phyloP scores from a whole-genome alignment of 2,797 vertebrate species.

The Trematomus bernacchii region DNA sequence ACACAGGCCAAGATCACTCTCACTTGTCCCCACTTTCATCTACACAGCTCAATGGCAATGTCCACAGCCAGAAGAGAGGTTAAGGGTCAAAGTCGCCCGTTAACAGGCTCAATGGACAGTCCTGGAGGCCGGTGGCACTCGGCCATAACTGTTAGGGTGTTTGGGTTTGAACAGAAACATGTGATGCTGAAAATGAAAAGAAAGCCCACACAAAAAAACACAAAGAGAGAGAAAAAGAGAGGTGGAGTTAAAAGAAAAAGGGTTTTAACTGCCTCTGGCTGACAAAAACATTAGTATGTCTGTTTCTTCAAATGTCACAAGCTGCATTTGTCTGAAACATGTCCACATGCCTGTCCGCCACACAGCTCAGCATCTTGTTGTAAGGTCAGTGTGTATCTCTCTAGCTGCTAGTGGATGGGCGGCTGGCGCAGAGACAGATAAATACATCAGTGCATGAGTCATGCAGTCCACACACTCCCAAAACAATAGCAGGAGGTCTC shows the following conservation, averaged over 20 bases:
- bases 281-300: conserved; percentile 34
- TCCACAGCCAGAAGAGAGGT: conserved; percentile 53
- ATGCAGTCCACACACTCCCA: conserved; percentile 81
- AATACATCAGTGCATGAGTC: conserved; percentile 83
- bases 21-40: conserved; percentile 56
- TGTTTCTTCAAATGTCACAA: neutral
- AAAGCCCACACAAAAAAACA: neutral
- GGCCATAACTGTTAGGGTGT: conserved; percentile 48
- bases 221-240: conserved; percentile 21
- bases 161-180: conserved; percentile 60
- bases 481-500: conserved; percentile 85
- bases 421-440: conserved; percentile 75
- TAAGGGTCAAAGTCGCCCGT: conserved; percentile 63
- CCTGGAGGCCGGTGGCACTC: conserved; percentile 40
- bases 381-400: conserved; percentile 33
- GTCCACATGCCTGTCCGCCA: neutral
- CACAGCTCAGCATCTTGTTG: conserved; percentile 42
- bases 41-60: conserved; percentile 43
- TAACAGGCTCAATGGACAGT: conserved; percentile 54
- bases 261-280: conserved; percentile 8
- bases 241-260: neutral
- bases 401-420: conserved; percentile 33
- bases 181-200: conserved; percentile 46
- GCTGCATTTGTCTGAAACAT: conserved; percentile 9
- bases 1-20: conserved; percentile 53